phyloP scores from a whole-genome alignment of 1,140 invertebrate genomes.

The Cylas formicarius region DNA sequence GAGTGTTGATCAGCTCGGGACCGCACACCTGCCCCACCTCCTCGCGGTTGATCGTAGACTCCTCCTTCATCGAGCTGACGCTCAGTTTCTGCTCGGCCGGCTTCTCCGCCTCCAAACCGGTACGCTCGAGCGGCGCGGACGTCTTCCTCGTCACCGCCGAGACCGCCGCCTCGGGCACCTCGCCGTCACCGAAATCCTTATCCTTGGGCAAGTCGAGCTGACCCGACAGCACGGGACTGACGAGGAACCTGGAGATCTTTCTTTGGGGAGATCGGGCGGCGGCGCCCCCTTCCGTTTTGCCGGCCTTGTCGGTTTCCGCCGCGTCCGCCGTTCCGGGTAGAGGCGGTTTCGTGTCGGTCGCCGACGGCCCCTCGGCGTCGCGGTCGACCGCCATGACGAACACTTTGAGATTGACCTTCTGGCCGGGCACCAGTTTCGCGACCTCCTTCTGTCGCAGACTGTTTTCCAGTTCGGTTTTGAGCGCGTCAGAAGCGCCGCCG shows the following conservation, averaged over 20 bases:
- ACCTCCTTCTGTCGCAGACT: slow-evolving; percentile 30
- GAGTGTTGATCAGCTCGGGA: slow-evolving; percentile 45
- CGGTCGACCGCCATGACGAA: slow-evolving; percentile 29
- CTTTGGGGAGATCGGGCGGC: slow-evolving; percentile 45
- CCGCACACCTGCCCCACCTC: slow-evolving; percentile 33
- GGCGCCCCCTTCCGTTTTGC: slow-evolving; percentile 12
- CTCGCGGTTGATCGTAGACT: slow-evolving; percentile 18
- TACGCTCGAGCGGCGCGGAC: slow-evolving; percentile 29
- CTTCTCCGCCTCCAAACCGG: slow-evolving; percentile 24
- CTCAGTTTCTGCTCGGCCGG: slow-evolving; percentile 29
- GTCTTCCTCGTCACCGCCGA: slow-evolving; percentile 23
- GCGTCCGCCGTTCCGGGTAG: background rate
- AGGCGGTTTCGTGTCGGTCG: background rate
- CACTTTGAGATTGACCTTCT: slow-evolving; percentile 36
- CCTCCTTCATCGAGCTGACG: slow-evolving; percentile 31
- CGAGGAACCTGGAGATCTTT: slow-evolving; percentile 72
- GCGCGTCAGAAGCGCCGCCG: slow-evolving; percentile 23
- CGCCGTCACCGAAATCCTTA: slow-evolving; percentile 24
- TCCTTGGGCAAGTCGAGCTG: slow-evolving; percentile 40
- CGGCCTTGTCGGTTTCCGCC: background rate
- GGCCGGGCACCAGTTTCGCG: slow-evolving; percentile 29
- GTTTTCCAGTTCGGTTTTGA: slow-evolving; percentile 30
- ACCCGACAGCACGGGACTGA: slow-evolving; percentile 62
- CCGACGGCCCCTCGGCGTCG: slow-evolving; percentile 1
- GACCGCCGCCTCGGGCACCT: background rate